Evolutionary conservation across 2,888 invertebrate species (phyloP), one percentile per base, ranked within the genome.

Genomic region (Eristalis arbustorum): DNA sequence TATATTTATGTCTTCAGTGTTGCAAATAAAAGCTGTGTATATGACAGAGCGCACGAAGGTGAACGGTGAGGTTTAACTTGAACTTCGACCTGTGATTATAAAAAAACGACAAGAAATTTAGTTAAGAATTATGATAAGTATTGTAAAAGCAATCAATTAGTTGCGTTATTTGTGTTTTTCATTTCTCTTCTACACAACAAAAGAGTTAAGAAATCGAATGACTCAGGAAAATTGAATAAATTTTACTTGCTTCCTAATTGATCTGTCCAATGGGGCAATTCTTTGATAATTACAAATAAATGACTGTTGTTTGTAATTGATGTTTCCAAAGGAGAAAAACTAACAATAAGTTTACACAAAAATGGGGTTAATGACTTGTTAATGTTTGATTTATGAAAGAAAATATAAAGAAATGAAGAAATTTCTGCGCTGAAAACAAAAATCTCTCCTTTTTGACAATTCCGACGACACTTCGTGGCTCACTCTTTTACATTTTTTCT

Each of bases 361-460:
- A 28, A 18, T n/a, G 8, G 13, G 40, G 22, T 69, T 34, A 77
- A 74, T 74, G 73, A 23, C n/a, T 61, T 49, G 31, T 56, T 49
- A 22, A 66, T 74, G 66, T 81, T 81, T 69, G 74, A 74, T 74
- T 62, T 62, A 74, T 71, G 49, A 85, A 78, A 76, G 63, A 81
- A 85, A 85, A 74, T 77, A 63, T 78, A 73, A 81, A 34, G 56
- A 77, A 85, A 81, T 78, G 56, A 81, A 72, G 76, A 85, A 78
- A 78, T 78, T 71, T 78, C 61, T 62, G 71, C 67, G 74, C 73
- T 66, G 73, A 85, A 84, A 85, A 81, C 81, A 85, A 85, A 85
- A 71, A 74, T 81, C 77, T 69, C 72, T 71, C 25, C 74, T 56
- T 81, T 85, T 85, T 85, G 81, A 85, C 85, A 85, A 85, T 25